Evolutionary conservation across 1,140 invertebrate genomes (phyloP).

Genomic region (Paralvinella palmiformis): DNA sequence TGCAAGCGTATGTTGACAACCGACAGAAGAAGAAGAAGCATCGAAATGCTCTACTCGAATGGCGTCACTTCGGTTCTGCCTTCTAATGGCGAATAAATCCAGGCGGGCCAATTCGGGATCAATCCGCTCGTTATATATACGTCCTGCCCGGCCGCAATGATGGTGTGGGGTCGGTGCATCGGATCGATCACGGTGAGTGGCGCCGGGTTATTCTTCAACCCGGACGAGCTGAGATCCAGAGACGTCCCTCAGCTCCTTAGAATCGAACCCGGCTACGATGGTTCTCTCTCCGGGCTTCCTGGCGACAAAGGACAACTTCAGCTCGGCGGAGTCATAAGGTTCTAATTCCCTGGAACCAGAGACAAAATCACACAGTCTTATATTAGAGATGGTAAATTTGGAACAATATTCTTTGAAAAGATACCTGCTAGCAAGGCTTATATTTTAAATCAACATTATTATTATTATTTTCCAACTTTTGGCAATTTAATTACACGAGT

Average conservation of each 20-base stretch:
- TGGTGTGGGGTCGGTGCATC: no score
- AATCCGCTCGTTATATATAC: no score
- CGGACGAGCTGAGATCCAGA: no score
- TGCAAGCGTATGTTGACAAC: no score
- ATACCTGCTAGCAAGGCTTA: not conserved
- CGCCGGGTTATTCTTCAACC: no score
- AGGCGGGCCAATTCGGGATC: no score
- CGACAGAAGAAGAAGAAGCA: no score
- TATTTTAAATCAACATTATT: not conserved
- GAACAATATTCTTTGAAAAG: not conserved
- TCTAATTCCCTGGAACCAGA: not conserved
- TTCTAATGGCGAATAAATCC: no score
- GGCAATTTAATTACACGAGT: not conserved
- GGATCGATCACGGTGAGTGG: no score
- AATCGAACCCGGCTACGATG: constrained; percentile 1
- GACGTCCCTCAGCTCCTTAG: constrained; percentile 6
- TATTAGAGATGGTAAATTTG: not conserved
- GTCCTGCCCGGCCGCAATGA: no score
- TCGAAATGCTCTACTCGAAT: no score
- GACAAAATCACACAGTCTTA: not conserved
- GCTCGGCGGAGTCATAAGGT: not conserved
- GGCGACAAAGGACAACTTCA: not conserved
- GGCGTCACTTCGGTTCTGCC: no score
- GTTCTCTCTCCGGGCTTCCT: not conserved
- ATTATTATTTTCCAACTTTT: not conserved